phyloP scores from a whole-genome alignment of 2,113 vertebrate genomes.

The Myrmophylax atrothorax region DNA sequence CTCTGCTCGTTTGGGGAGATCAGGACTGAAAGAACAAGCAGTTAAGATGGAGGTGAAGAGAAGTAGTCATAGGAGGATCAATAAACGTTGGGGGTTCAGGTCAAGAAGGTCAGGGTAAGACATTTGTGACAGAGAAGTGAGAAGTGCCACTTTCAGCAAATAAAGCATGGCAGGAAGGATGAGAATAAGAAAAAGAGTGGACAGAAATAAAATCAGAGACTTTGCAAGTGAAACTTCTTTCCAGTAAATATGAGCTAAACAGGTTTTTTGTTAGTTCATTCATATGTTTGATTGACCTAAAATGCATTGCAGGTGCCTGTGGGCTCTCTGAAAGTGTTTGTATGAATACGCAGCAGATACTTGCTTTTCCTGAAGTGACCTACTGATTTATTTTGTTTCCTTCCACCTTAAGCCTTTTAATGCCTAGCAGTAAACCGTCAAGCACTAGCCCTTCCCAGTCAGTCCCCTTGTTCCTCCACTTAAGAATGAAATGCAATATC shows the following conservation, averaged over 20 bases:
- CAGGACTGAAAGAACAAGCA: background rate
- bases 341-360: background rate
- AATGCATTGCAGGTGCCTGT: background rate
- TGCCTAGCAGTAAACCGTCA: background rate
- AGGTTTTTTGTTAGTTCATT: background rate
- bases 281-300: background rate
- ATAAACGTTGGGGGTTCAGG: background rate
- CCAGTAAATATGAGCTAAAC: background rate
- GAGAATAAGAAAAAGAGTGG: background rate
- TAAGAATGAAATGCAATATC: constrained; percentile 74
- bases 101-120: background rate
- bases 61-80: background rate
- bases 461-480: constrained; percentile 19
- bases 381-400: background rate
- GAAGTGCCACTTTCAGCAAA: background rate
- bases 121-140: background rate
- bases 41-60: background rate
- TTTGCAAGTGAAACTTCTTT: background rate
- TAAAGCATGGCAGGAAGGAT: background rate
- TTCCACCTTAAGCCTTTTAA: background rate
- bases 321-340: background rate
- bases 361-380: background rate
- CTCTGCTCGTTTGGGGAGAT: background rate
- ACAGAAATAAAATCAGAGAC: background rate
- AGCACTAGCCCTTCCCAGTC: background rate